These are phyloP conservation scores for Bombus affinis DNA, from an alignment of 1,140 invertebrate genomes.

Conservation along the genomic window DNA sequence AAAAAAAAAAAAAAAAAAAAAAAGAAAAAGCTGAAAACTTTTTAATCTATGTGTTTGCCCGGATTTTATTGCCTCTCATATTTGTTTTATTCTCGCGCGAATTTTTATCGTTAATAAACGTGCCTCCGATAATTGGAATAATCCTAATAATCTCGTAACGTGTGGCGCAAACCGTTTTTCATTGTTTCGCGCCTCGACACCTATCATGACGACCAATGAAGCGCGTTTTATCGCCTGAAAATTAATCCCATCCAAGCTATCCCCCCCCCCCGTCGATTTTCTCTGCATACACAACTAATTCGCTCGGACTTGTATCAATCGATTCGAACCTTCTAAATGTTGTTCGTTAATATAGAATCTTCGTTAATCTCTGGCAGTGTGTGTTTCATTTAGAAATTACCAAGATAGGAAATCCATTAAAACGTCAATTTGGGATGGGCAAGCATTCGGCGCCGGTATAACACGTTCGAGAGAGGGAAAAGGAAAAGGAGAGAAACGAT, in stretches of 20 bases:
- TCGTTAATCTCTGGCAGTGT: no score
- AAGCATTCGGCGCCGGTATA: not conserved
- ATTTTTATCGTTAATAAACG: not conserved
- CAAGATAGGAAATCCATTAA: not conserved
- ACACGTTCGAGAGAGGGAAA: not conserved
- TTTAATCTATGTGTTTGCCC: not conserved
- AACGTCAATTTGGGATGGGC: not conserved
- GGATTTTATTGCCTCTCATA: not conserved
- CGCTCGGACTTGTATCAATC: not conserved
- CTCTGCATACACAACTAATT: not conserved
- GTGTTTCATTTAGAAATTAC: not conserved
- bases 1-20: no score
- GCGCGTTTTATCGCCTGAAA: slow-evolving; percentile 3
- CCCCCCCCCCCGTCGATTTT: no score
- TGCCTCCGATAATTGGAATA: slow-evolving; percentile 3
- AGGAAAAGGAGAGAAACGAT: not conserved
- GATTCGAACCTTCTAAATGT: not conserved
- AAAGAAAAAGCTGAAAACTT: not conserved
- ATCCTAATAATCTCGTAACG: slow-evolving; percentile 41
- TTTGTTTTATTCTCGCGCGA: not conserved
- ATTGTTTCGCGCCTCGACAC: not conserved
- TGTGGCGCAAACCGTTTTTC: not conserved
- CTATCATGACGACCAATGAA: not conserved
- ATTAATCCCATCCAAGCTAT: not conserved
- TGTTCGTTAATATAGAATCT: no score